A percentile compares a stretch with the other conserved stretches of the same genome.
These are phyloP conservation scores for Trichonephila clavata DNA, from an alignment of 1,140 invertebrate genomes.

Conservation along the genomic window DNA sequence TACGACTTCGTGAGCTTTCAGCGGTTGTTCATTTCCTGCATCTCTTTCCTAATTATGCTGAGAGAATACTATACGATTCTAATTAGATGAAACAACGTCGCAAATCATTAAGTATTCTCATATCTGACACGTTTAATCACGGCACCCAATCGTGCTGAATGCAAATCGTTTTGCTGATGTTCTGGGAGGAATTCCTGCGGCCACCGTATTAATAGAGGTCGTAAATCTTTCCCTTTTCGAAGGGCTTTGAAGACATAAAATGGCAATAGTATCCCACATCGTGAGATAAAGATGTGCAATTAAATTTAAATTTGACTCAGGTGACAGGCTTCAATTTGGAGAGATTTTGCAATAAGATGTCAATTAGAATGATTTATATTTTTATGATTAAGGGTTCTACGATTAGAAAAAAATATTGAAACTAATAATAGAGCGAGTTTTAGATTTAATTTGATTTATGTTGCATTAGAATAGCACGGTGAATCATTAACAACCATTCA, in stretches of 20 bases:
- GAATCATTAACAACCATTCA: too few species aligned
- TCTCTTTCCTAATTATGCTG: constrained; percentile 27
- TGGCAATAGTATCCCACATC: background rate
- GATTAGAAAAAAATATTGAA: too few species aligned
- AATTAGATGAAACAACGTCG: constrained; percentile 19
- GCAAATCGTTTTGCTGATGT: constrained; percentile 13
- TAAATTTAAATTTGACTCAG: constrained; percentile 9
- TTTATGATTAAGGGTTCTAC: too few species aligned
- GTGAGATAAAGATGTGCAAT: background rate
- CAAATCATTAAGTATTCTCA: constrained; percentile 46
- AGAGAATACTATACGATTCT: constrained; percentile 17
- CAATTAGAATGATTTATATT: background rate
- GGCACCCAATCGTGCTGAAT: constrained; percentile 24
- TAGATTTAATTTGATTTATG: too few species aligned
- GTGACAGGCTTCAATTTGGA: background rate
- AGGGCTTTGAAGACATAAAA: background rate
- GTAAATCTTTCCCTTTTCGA: constrained; percentile 24
- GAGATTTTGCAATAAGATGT: background rate
- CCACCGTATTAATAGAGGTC: background rate
- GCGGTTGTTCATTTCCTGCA: constrained; percentile 30
- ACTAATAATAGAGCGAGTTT: too few species aligned
- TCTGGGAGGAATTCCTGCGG: background rate
- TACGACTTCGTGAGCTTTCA: constrained; percentile 4
- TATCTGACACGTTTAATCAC: constrained; percentile 36
- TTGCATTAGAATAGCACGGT: too few species aligned